phyloP scores from a whole-genome alignment of 2,113 vertebrate species.

The Mustela lutreola region DNA sequence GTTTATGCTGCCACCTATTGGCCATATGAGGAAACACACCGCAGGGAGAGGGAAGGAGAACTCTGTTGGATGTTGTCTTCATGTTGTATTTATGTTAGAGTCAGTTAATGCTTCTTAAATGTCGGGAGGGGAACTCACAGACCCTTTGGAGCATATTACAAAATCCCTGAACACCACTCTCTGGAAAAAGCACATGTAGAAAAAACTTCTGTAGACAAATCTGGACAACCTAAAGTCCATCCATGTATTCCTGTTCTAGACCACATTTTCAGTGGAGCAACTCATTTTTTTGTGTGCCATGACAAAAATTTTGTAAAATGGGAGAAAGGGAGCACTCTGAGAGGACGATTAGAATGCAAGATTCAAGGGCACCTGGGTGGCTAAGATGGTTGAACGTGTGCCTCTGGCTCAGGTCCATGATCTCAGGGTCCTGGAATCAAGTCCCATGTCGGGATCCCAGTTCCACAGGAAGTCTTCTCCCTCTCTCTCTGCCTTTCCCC shows the following conservation, averaged over 20 bases:
- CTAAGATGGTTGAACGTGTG: no score
- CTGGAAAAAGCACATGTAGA: neutral
- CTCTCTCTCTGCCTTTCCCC: no score
- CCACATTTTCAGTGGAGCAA: rapidly evolving
- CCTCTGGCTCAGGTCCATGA: no score
- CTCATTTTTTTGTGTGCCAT: neutral
- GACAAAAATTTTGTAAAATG: neutral
- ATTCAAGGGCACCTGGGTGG: neutral
- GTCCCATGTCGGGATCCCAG: no score
- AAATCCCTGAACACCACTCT: neutral
- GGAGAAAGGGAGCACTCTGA: neutral
- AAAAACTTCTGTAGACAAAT: neutral
- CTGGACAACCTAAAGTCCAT: neutral
- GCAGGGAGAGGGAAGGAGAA: neutral
- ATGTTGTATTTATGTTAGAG: neutral
- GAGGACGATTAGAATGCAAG: neutral
- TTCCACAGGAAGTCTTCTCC: no score
- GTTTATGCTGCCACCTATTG: conserved; percentile 87
- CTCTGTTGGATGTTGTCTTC: rapidly evolving
- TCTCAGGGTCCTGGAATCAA: no score
- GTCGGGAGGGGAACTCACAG: neutral
- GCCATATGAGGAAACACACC: neutral
- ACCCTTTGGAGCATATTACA: neutral
- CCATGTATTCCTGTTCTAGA: rapidly evolving
- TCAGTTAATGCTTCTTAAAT: neutral